A percentile compares a stretch with the other conserved stretches of the same genome.
Evolutionary conservation across 2,797 vertebrate species (phyloP).

Genomic region (Leptodactylus fallax): DNA sequence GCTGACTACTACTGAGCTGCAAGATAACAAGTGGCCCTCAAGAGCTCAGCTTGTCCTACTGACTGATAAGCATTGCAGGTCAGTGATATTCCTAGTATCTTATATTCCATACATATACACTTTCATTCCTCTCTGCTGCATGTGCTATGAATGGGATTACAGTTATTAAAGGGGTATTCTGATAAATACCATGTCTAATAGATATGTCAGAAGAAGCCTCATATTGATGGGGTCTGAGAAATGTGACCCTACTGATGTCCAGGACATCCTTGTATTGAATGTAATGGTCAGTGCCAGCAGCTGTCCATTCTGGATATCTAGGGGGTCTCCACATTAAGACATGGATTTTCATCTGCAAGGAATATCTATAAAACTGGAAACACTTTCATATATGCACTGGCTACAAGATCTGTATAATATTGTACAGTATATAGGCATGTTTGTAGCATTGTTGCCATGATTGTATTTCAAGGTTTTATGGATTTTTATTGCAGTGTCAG

Average conservation of each 20-base stretch:
- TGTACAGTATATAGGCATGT: neutral
- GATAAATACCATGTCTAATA: neutral
- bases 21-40: conserved; percentile 14
- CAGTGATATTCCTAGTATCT: neutral
- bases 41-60: neutral
- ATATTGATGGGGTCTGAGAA: neutral
- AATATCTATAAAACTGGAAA: no score
- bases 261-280: neutral
- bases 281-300: neutral
- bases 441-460: neutral
- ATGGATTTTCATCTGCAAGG: no score
- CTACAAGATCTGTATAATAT: neutral
- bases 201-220: neutral
- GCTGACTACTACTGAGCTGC: conserved; percentile 21
- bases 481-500: neutral
- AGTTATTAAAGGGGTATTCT: neutral
- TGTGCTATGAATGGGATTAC: neutral
- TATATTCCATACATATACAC: neutral
- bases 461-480: neutral
- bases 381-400: neutral
- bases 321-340: neutral
- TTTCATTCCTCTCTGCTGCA: neutral
- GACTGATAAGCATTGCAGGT: conserved; percentile 25
- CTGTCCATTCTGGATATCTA: neutral
- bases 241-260: neutral